Conservation (phyloP, 2,888 invertebrate genomes). For the Trachelus tabidus region DNA sequence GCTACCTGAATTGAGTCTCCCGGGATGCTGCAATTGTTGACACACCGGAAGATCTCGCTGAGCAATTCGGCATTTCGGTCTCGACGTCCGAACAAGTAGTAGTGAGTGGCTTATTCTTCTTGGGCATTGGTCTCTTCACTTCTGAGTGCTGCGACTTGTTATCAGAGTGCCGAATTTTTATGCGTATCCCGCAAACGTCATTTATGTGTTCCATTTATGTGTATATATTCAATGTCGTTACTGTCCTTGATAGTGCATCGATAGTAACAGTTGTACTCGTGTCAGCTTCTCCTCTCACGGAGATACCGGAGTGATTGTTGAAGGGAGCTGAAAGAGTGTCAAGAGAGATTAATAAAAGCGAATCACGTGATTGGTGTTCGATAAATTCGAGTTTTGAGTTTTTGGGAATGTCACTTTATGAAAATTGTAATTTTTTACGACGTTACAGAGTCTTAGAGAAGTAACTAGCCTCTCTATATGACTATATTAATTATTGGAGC, state of each 20-base stretch:
- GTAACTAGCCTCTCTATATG: background rate
- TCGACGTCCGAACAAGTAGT: slow-evolving; percentile 43
- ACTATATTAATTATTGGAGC: background rate
- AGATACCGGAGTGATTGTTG: background rate
- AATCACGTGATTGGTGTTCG: background rate
- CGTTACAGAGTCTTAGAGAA: background rate
- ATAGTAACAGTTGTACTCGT: no score
- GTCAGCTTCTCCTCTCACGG: background rate
- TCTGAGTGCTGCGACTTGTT: no score
- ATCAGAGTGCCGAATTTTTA: no score
- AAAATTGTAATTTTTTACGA: background rate
- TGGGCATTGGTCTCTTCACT: no score
- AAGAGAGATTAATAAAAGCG: background rate
- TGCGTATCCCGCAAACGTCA: no score
- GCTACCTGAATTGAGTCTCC: slow-evolving; percentile 49
- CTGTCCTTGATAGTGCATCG: no score
- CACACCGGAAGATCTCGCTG: slow-evolving; percentile 37
- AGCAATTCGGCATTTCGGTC: slow-evolving; percentile 43
- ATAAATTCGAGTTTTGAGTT: background rate
- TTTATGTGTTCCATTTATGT: no score
- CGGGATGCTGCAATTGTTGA: slow-evolving; percentile 61
- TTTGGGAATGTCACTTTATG: background rate
- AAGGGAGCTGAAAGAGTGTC: background rate
- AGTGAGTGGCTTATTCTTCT: no score
- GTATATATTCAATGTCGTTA: no score